Evolutionary conservation across 2,888 invertebrate species (phyloP).

Genomic region (Troides oblongomaculatus): DNA sequence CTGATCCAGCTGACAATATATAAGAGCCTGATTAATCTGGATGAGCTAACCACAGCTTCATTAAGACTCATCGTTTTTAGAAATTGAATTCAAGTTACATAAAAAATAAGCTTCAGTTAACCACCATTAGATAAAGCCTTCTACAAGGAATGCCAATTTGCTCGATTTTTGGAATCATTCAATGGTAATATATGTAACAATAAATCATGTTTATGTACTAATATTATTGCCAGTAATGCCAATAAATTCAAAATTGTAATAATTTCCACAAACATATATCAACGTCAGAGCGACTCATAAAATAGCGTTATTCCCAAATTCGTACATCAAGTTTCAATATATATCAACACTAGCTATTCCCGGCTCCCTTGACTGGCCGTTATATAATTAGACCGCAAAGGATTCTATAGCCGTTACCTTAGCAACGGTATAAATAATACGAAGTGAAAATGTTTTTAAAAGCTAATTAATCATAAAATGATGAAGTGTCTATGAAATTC

Average conservation of each 20-base stretch:
- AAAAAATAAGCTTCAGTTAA: neutral
- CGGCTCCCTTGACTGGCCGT: no score
- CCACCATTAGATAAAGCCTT: neutral
- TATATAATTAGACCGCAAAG: no score
- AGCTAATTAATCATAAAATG: no score
- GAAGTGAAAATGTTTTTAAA: no score
- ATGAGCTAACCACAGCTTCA: no score
- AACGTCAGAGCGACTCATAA: conserved; percentile 1
- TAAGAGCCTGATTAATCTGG: no score
- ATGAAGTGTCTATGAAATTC: no score
- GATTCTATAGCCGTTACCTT: no score
- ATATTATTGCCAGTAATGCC: neutral
- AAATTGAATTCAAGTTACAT: no score
- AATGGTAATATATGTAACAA: neutral
- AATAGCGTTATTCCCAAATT: conserved; percentile 13
- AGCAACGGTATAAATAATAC: no score
- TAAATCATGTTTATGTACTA: conserved; percentile 1
- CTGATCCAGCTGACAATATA: no score
- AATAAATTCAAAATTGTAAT: conserved; percentile 19
- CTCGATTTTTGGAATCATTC: neutral
- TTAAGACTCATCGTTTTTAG: no score
- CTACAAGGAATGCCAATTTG: neutral
- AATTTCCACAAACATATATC: conserved; percentile 16
- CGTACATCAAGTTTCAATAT: conserved; percentile 15
- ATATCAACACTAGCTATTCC: conserved; percentile 4